Evolutionary conservation across 23 tunicate genomes (phyloP), one percentile per base, ranked within the genome.

Genomic region (Styela plicata): DNA sequence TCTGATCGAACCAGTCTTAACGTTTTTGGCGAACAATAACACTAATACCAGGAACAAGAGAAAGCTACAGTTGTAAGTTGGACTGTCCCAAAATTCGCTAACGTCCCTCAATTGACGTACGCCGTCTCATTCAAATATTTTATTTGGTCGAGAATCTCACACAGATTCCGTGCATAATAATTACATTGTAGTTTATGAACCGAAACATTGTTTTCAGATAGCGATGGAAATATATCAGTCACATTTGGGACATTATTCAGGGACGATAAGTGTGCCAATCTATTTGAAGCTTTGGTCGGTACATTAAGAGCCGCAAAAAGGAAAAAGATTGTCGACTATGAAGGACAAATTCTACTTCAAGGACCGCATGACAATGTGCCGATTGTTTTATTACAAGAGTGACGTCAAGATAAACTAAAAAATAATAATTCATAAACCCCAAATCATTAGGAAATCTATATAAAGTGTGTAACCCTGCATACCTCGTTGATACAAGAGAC

Each of bases 321-420:
- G 1, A 87, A 87, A 85, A 87, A 87, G 57, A 84, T 92, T 5
- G 83, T 92, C 1, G 74, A 37, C 3, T 92, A 85, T 64, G 65
- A 33, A 0, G 97, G 92, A 1, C 64, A 92, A 74, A 69, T 92
- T 1, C 84, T 92, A 1, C 84, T 92, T 0, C 97, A 92, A 57
- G 97, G 97, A n/a, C 83, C 69, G 22, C 91, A 92, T 75, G 97
- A 92, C 53, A 80, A 92, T 85, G 92, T 92, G n/a, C 89, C 87
- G 3, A 68, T 90, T 76, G 70, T 31, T 26, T 2, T 86, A 62
- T 78, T 86, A 44, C 10, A 63, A 26, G 73, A 35, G 13, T 68
- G 28, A 68, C 10, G n/a, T n/a, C n/a, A n/a, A n/a, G n/a, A n/a
- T n/a, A n/a, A n/a, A n/a, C n/a, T n/a, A n/a, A n/a, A n/a, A n/a